These are phyloP conservation scores for Araneus ventricosus DNA, from an alignment of 1,140 invertebrate genomes.

Conservation along the genomic window DNA sequence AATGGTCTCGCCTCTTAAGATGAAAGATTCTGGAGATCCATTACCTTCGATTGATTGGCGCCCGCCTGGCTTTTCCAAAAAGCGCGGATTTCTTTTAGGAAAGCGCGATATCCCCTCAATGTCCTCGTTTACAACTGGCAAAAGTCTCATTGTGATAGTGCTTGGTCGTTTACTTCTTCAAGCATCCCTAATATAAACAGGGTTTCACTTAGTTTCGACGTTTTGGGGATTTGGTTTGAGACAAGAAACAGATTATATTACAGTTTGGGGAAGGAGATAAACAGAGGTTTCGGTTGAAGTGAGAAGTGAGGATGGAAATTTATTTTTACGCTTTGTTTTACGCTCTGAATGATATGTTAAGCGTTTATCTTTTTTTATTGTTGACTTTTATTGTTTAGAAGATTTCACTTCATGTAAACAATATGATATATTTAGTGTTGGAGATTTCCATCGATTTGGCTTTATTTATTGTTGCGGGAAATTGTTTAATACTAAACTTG, in stretches of 20 bases:
- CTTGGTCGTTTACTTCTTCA: background rate
- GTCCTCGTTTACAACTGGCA: conserved; percentile 29
- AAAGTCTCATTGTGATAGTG: conserved; percentile 17
- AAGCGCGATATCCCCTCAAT: background rate
- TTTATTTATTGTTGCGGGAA: background rate
- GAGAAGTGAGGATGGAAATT: background rate
- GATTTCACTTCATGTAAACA: background rate
- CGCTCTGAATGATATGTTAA: background rate
- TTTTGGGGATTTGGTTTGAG: background rate
- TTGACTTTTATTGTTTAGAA: too few species aligned
- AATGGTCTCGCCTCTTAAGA: conserved; percentile 18
- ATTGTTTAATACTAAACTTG: too few species aligned
- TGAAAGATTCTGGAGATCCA: conserved; percentile 44
- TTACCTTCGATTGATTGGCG: background rate
- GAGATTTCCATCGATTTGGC: background rate
- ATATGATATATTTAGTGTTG: background rate
- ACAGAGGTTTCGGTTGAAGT: background rate
- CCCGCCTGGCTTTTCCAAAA: background rate
- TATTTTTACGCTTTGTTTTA: background rate
- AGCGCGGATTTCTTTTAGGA: conserved; percentile 1
- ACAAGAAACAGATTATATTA: background rate
- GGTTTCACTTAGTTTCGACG: background rate
- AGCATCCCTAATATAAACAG: conserved; percentile 28
- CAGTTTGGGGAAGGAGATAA: background rate
- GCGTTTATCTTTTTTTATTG: background rate